Evolutionary conservation across 2,888 invertebrate genomes (phyloP), one percentile per base, ranked within the genome.

Genomic region (Drosophila mulleri): DNA sequence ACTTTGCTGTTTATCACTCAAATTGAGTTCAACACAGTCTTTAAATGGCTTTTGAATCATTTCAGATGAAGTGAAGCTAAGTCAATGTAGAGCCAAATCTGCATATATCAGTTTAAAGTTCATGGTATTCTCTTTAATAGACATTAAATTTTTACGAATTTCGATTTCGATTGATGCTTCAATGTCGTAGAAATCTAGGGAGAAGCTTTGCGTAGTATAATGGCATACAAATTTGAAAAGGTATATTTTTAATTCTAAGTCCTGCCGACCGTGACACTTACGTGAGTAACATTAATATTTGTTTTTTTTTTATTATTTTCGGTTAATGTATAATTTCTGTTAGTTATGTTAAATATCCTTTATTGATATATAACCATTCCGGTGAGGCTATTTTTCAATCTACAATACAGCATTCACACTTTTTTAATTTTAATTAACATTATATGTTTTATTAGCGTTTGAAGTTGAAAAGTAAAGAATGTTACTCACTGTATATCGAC

Each of bases 1-100:
- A 71, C 65, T 79, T 75, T 57, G 54, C 59, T 52, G 65, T 60
- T 65, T 69, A 64, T 58, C 26, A 59, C 42, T 61, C 67, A 68
- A 74, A 67, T 75, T 48, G 58, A 32, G 62, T 42, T 18, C 39
- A 35, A 54, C 53, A 11, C 44, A 39, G 54, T 37, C 26, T 59
- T 50, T 59, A 42, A 42, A 20, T 57, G n/a, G 32, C 16, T 20
- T 41, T 42, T 37, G 35, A 62, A 37, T 35, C 47, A 32, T 20
- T 45, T 60, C 12, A 7, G 37, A 44, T 42, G 3, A 32, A 41
- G 26, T 44, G 18, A 9, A 42, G 20, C 41, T 9, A 12, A 45
- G 52, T 35, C 14, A 1, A 1, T 12, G 14, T 20, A 29, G 5
- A 29, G 2, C 29, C 14, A 1, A 29, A 42, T 14, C 18, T 53